Evolutionary conservation across 2,888 invertebrate genomes (phyloP).

Genomic region (Kryphioiulus occultus): DNA sequence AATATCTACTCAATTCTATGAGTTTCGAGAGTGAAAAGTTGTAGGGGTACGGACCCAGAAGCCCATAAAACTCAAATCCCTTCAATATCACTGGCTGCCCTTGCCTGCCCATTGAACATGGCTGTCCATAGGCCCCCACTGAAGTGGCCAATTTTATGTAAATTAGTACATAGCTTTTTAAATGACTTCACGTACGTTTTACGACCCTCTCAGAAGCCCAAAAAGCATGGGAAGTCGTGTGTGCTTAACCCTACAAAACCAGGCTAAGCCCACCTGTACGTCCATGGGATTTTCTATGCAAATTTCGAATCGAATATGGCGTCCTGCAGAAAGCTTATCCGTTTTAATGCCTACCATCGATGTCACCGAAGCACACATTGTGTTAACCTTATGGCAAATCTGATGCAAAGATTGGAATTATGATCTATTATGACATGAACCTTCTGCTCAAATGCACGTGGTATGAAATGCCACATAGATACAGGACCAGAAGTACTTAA

Average conservation of each 20-base stretch:
- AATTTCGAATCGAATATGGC: slow-evolving; percentile 1
- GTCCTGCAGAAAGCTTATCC: background rate
- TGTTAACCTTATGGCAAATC: background rate
- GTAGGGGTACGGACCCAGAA: slow-evolving; percentile 36
- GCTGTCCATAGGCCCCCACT: background rate
- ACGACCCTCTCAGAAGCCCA: background rate
- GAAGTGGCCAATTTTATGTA: slow-evolving; percentile 39
- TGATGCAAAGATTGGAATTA: background rate
- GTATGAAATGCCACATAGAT: background rate
- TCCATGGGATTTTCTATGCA: background rate
- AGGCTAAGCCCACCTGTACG: background rate
- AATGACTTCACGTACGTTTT: background rate
- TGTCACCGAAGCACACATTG: too few species aligned
- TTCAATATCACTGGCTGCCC: slow-evolving; percentile 21
- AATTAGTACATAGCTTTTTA: slow-evolving; percentile 39
- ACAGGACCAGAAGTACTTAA: too few species aligned
- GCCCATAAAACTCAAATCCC: background rate
- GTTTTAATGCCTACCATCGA: background rate
- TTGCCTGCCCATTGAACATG: background rate
- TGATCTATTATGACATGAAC: background rate
- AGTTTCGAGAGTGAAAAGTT: slow-evolving; percentile 39
- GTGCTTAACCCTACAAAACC: background rate
- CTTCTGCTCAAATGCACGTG: background rate
- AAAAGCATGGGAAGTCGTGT: slow-evolving; percentile 22
- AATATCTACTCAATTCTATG: slow-evolving; percentile 21